phyloP scores from a whole-genome alignment of 1,140 invertebrate genomes.

The Adelges cooleyi region DNA sequence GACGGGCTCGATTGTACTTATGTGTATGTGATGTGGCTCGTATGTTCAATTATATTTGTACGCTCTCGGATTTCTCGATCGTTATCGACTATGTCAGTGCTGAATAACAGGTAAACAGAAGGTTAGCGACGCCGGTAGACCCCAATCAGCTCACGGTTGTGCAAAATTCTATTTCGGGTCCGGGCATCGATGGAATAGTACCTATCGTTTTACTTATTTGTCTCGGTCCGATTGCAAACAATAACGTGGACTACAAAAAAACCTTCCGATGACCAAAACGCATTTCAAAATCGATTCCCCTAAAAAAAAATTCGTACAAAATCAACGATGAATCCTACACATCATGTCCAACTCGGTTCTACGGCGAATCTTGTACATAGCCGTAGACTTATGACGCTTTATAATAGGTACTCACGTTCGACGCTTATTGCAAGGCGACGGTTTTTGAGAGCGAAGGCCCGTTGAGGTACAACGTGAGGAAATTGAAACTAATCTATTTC shows the following conservation, averaged over 20 bases:
- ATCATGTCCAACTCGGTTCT: too few relatives aligned
- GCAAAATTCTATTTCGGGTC: not conserved
- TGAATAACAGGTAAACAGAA: not conserved
- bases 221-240: not conserved
- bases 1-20: too few relatives aligned
- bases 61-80: not conserved
- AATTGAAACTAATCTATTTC: not conserved
- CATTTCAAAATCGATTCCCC: not conserved
- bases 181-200: not conserved
- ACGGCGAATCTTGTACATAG: too few relatives aligned
- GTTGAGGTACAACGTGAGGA: not conserved
- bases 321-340: not conserved
- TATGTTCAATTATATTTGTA: not conserved
- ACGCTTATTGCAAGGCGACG: not conserved
- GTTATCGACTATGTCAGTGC: not conserved
- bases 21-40: too few relatives aligned
- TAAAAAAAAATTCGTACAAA: not conserved
- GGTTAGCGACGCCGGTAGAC: not conserved
- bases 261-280: too few relatives aligned
- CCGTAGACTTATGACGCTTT: too few relatives aligned
- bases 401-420: not conserved
- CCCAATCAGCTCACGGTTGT: not conserved
- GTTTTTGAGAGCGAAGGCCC: not conserved
- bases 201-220: not conserved
- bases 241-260: not conserved